Base-by-base conservation (phyloP, 64 coral and sea anemone genomes). In the Actinia tenebrosa region DNA sequence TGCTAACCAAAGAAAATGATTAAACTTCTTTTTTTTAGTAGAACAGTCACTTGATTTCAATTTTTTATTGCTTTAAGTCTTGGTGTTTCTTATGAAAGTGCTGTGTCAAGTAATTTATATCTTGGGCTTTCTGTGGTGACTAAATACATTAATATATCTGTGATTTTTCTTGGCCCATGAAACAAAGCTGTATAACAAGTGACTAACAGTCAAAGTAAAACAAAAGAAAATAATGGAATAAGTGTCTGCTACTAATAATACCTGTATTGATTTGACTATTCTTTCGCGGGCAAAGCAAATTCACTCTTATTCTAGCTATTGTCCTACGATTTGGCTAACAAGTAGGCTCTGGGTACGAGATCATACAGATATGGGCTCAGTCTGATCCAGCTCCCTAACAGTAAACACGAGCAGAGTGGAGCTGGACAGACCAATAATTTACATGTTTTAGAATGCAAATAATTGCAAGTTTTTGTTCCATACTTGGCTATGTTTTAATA, bases 401-500 rank as follows among this genome's bases (percentile, higher is more conserved):
- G 22, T 66, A 66, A 22, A 66, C 20, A 66, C 22, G 22, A 66
- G 22, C 22, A 22, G 22, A n/a, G 17, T 66, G 63, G 22, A 66
- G 56, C 56, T 58, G 53, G 30, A 37, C 30, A 37, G 53, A 11
- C 6, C 53, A 11, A 55, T 55, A 55, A 11, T 55, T 55, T 55
- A 55, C 53, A 55, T 11, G 10, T 58, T 58, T 16, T 13, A 58
- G 56, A 16, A 58, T 58, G 13, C 15, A 11, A 58, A 58, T 58
- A 11, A 58, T 16, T 10, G 56, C 56, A 58, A 50, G 7, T 58
- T 66, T 75, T 75, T 75, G 69, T 75, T 42, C 27, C 69, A 75
- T 75, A 37, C 69, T 75, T 75, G 2, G 69, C 69, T 75, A 75
- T 75, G 69, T 75, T 75, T n/a, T 66, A 66, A 75, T 75, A 75